Evolutionary conservation across 1,140 invertebrate species (phyloP), one percentile per base, ranked within the genome.

Genomic region (Lucilia sericata): DNA sequence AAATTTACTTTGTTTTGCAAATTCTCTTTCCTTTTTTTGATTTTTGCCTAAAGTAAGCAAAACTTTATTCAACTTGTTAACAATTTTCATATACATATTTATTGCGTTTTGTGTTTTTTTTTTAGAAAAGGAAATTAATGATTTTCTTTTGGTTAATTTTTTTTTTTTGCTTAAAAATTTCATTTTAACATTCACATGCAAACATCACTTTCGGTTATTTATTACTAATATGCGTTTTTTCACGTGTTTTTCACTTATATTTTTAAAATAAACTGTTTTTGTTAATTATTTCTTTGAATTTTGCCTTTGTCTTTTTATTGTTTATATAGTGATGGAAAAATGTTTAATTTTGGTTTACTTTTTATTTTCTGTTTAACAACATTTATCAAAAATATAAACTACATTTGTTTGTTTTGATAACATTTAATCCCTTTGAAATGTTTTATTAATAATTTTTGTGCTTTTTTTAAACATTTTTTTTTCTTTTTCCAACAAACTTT

Each of bases 341-440:
- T 12, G 51, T 7, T 8, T 10, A 55, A 55, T 21, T 82, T 65
- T 82, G 60, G 7, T 42, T 76, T 76, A 0, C 14, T 76, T 76
- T 36, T 5, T 36, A 49, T 36, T 19, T 55, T 87, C n/a, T 70
- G n/a, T 2, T 70, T 88, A 89, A 89, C 89, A 89, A 89, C 88
- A 89, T 89, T 89, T 89, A 89, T 89, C 88, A 89, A 89, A 89
- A 89, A 89, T 89, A 89, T 89, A 89, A 89, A 89, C 88, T 89
- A 89, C 88, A 89, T 83, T 10, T 70, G 74, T 60, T 60, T 82
- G 74, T 60, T 60, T 82, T 82, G 34, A 36, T 82, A 82, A 82
- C 81, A 55, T 55, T n/a, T 42, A 60, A 65, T 82, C 65, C 42
- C 25, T 30, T 30, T 30, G 25, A 80, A 42, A 51, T 49, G 34